Evolutionary conservation across 2,797 vertebrate species (phyloP), one percentile per base, ranked within the genome.

Genomic region (Centropyge bicolor): DNA sequence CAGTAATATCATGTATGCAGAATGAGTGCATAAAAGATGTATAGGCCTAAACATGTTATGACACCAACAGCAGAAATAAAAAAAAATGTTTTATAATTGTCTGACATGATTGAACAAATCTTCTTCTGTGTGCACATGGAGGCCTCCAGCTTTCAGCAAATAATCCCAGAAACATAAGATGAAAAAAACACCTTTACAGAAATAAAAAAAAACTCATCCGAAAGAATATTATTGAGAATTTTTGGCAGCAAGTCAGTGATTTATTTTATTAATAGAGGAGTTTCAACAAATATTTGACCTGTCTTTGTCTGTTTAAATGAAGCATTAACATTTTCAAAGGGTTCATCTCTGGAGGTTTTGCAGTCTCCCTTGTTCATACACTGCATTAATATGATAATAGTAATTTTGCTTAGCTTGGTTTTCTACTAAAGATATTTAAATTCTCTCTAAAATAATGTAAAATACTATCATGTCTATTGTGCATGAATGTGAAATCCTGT

Each of bases 21-120:
- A 92, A 87, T 83, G 87, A 93, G 75, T 90, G 89, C 90, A 91
- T 81, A 78, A 89, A 88, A 74, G 54, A 89, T 93, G 93, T 93
- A 93, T 73, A 92, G 83, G 88, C 86, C 81, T 74, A 89, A 84
- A 89, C 84, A 82, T 90, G 89, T 89, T 88, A 89, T 86, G 87
- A 91, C 76, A 75, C 79, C 71, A 88, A 85, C 71, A 82, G 79
- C 76, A 87, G 76, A 91, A 92, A 93, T 89, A 87, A 93, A 91
- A 73, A 87, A 93, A 87, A 79, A 73, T 78, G 88, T 92, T 93
- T 94, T 93, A 91, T 91, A 93, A 92, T 77, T 89, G 90, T 93
- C 90, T 94, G 87, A 90, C 55, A 83, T 89, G 80, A 90, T 90
- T 71, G 41, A 88, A 64, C 69, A 76, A 40, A 77, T 83, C 70